Evolutionary conservation across 2,888 invertebrate genomes (phyloP), one percentile per base, ranked within the genome.

Genomic region (Drosophila eohydei): DNA sequence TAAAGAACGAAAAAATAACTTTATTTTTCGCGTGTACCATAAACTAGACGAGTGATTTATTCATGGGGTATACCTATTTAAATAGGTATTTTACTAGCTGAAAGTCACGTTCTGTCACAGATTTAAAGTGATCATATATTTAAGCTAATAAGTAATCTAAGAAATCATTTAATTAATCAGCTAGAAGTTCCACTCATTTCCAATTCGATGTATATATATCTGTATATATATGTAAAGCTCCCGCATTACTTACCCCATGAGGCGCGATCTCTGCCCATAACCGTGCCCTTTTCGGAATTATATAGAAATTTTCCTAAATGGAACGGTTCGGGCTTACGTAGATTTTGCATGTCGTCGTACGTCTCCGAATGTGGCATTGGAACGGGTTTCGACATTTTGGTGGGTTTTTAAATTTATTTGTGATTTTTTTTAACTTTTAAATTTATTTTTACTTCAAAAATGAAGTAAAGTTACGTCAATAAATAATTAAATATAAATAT

Each of bases 231-330:
- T 38, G 1, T 3, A 21, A 43, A 12, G 9, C 7, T 44, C 11
- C 34, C 5, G 12, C 48, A 40, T 34, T 76, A 92, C 95, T 95
- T 93, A 96, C 96, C 95, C 96, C 96, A 96, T 92, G 95, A 93
- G 71, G 93, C 92, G 21, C 94, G 93, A 51, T 95, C 94, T 57
- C 95, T 93, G 3, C 95, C 95, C 70, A 95, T 91, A 69, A 95
- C 94, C 26, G 94, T 95, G 46, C 95, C 94, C 38, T 95, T 94
- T 57, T 94, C 93, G 0, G 94, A 92, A 81, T 96, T 94, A 87
- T 94, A 94, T 21, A 95, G 64, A 80, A 93, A 93, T 68, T 81
- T 81, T 5, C 70, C 72, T 12, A 93, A 80, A 12, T 82, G 84
- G 69, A 93, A 91, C 14, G 92, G 91, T 28, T 88, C 83, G 51